Percentiles rank a stretch among this genome's conserved stretches.
These are phyloP conservation scores for Gopherus flavomarginatus DNA, from an alignment of 2,113 vertebrate species.

Conservation along the genomic window DNA sequence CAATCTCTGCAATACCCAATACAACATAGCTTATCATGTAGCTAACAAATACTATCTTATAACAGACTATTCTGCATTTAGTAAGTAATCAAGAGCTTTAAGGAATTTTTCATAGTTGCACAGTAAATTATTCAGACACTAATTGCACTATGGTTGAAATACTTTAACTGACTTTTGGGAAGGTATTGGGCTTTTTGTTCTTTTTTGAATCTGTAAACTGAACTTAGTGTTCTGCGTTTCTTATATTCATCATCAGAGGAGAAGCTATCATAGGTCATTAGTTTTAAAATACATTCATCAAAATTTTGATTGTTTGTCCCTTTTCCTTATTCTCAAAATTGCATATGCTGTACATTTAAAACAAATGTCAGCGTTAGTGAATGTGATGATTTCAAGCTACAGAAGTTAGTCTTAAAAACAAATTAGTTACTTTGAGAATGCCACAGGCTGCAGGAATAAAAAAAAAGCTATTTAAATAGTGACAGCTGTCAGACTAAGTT, in stretches of 20 bases:
- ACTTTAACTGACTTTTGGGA: background rate
- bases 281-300: constrained; percentile 9
- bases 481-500: background rate
- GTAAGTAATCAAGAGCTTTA: background rate
- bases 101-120: constrained; percentile 38
- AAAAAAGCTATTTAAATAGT: constrained; percentile 26
- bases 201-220: background rate
- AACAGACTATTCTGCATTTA: background rate
- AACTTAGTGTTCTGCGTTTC: background rate
- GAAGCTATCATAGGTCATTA: background rate
- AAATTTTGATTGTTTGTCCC: background rate
- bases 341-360: background rate
- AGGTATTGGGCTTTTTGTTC: background rate
- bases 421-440: background rate
- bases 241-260: constrained; percentile 37
- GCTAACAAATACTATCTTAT: background rate
- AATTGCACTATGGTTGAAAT: constrained; percentile 10
- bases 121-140: background rate
- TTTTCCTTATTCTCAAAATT: background rate
- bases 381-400: constrained; percentile 5
- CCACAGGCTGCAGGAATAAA: background rate
- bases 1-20: background rate
- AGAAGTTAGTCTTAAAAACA: constrained; percentile 13
- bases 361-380: constrained; percentile 1
- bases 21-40: background rate